A percentile compares a stretch with the other conserved stretches of the same genome.
Conservation (phyloP, 2,113 vertebrate genomes). For the Girardinichthys multiradiatus region DNA sequence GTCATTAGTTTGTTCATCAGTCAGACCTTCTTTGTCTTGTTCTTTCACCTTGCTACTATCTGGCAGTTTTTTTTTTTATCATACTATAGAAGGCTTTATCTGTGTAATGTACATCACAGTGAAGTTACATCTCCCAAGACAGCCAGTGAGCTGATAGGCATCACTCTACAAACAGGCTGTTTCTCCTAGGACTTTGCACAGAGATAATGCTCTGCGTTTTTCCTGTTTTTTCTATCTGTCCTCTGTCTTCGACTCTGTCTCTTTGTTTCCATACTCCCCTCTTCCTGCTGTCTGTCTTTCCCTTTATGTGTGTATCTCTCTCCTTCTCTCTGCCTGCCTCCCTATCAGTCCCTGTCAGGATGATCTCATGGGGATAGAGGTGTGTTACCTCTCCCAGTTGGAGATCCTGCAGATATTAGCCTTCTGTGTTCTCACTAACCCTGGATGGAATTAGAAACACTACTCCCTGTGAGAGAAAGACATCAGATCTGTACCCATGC, state of each 20-base stretch:
- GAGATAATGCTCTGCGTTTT: conserved; percentile 62
- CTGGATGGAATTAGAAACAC: conserved; percentile 64
- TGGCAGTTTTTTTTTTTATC: conserved; percentile 63
- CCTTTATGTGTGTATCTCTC: background rate
- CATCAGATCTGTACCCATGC: conserved; percentile 29
- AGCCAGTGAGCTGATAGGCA: conserved; percentile 73
- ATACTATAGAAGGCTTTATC: conserved; percentile 68
- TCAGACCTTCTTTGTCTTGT: conserved; percentile 48
- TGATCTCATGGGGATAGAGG: conserved; percentile 63
- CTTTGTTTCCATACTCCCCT: background rate
- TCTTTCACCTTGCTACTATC: conserved; percentile 73
- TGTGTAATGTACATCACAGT: conserved; percentile 71
- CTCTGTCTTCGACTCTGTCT: conserved; percentile 51
- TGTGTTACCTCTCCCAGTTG: conserved; percentile 61
- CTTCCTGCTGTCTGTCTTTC: conserved; percentile 21
- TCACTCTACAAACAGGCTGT: conserved; percentile 76
- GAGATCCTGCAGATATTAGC: conserved; percentile 74
- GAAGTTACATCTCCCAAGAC: conserved; percentile 74
- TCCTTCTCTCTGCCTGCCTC: conserved; percentile 22
- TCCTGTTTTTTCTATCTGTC: conserved; percentile 40
- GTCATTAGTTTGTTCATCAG: conserved; percentile 56
- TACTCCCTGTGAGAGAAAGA: conserved; percentile 42
- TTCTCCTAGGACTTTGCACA: conserved; percentile 67
- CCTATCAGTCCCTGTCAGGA: conserved; percentile 50
- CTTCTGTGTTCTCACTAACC: conserved; percentile 61